Percentiles rank a stretch among this genome's conserved stretches.
Evolutionary conservation across 1,140 invertebrate species (phyloP).

Genomic region (Contarinia nasturtii): DNA sequence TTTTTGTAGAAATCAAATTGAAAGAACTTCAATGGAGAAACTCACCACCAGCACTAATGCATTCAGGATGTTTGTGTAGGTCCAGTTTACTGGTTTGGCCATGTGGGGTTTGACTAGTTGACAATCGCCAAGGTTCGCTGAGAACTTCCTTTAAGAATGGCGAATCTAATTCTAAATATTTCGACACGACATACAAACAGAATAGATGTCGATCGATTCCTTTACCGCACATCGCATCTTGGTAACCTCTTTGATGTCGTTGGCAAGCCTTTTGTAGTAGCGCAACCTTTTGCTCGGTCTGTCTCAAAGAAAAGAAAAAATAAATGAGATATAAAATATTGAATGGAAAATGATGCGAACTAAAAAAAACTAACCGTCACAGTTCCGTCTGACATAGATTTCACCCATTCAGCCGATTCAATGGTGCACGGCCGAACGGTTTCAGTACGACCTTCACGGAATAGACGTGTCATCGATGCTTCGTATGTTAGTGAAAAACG

Average conservation of each 20-base stretch:
- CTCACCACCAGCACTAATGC: conserved; percentile 79
- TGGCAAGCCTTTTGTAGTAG: conserved; percentile 56
- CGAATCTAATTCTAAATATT: conserved; percentile 91
- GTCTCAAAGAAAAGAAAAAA: neutral
- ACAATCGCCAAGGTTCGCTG: conserved; percentile 92
- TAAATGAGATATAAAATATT: neutral
- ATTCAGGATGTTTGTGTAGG: conserved; percentile 74
- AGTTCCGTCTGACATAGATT: conserved; percentile 60
- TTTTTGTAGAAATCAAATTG: no score
- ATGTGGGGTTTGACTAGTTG: conserved; percentile 94
- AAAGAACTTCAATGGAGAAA: no score
- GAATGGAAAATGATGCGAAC: no score
- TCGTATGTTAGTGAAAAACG: conserved; percentile 94
- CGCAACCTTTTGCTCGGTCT: conserved; percentile 48
- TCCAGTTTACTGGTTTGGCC: conserved; percentile 82
- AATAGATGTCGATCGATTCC: conserved; percentile 95
- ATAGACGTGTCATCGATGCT: conserved; percentile 94
- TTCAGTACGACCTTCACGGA: conserved; percentile 90
- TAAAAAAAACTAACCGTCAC: conserved; percentile 13
- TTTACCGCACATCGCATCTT: conserved; percentile 90
- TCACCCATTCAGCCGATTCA: conserved; percentile 81
- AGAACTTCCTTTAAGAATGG: conserved; percentile 89
- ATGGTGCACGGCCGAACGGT: conserved; percentile 91
- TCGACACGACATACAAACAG: conserved; percentile 93
- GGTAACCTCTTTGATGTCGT: conserved; percentile 71